Conservation (phyloP, 2,888 invertebrate species). For the Limnephilus auricula region DNA sequence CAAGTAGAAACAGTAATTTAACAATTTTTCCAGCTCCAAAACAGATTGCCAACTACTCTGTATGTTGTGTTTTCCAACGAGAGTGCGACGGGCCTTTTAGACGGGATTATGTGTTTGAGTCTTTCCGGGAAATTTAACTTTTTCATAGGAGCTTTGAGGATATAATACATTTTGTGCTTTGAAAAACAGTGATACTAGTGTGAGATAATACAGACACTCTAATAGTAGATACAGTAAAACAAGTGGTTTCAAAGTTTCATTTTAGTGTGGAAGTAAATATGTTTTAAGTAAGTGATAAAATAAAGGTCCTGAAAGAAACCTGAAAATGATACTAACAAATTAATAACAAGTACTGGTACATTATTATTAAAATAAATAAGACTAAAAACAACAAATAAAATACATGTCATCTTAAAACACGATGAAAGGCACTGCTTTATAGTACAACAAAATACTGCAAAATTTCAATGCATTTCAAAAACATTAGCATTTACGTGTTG, state of each 20-base stretch:
- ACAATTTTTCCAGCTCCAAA: not conserved
- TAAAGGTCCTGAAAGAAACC: not conserved
- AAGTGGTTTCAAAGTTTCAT: not conserved
- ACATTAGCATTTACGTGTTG: not conserved
- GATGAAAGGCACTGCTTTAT: not conserved
- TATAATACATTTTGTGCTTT: not conserved
- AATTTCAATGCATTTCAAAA: not conserved
- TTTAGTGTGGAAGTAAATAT: not conserved
- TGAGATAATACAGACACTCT: not conserved
- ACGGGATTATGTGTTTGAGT: not conserved
- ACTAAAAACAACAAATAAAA: not conserved
- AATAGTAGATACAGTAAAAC: not conserved
- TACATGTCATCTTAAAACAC: not conserved
- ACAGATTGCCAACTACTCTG: not conserved
- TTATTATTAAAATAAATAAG: not conserved
- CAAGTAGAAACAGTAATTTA: not conserved
- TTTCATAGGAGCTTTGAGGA: not conserved
- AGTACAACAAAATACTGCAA: not conserved
- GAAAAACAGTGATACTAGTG: not conserved
- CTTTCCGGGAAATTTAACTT: not conserved
- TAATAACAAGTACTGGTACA: not conserved
- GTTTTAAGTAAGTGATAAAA: not conserved
- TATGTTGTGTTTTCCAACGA: constrained; percentile 20
- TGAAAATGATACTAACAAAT: not conserved
- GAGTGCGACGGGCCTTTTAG: not conserved